Percentiles rank a stretch among this genome's conserved stretches.
phyloP scores from a whole-genome alignment of 2,113 vertebrate genomes.

The Camelus bactrianus region DNA sequence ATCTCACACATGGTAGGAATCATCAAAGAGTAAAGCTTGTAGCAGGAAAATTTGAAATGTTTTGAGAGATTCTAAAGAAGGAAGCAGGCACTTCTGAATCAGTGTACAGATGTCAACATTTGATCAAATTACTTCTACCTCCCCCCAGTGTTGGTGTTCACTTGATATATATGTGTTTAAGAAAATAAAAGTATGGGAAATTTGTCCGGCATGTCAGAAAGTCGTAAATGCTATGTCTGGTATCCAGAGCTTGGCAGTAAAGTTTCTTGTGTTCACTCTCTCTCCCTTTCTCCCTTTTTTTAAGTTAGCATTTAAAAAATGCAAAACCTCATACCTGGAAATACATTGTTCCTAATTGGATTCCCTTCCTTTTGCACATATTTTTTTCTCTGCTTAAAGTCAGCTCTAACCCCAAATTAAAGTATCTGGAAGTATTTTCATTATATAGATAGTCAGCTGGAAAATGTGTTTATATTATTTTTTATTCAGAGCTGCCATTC shows the following conservation, averaged over 20 bases:
- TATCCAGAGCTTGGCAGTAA: constrained; percentile 79
- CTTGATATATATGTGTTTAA: constrained; percentile 62
- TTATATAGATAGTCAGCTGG: constrained; percentile 58
- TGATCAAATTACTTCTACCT: constrained; percentile 73
- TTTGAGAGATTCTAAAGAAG: constrained; percentile 72
- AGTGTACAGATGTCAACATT: constrained; percentile 81
- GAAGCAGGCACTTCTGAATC: constrained; percentile 84
- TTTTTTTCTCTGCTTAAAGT: constrained; percentile 58
- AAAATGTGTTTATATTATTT: constrained; percentile 58
- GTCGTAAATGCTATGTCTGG: constrained; percentile 77
- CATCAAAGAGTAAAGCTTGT: constrained; percentile 49
- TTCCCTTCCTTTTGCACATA: constrained; percentile 72
- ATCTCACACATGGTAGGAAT: constrained; percentile 51
- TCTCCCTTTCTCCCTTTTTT: constrained; percentile 48
- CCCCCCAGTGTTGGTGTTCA: constrained; percentile 41
- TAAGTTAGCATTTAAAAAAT: constrained; percentile 73
- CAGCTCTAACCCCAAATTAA: constrained; percentile 66
- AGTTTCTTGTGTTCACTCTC: constrained; percentile 66
- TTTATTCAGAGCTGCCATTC: constrained; percentile 53
- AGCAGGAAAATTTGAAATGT: constrained; percentile 65
- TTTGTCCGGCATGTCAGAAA: constrained; percentile 83
- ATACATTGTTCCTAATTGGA: constrained; percentile 66
- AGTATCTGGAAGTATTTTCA: constrained; percentile 58
- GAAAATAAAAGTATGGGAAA: constrained; percentile 71
- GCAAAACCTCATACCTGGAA: constrained; percentile 69